phyloP scores from a whole-genome alignment of 2,888 invertebrate genomes.

The Plusia festucae region DNA sequence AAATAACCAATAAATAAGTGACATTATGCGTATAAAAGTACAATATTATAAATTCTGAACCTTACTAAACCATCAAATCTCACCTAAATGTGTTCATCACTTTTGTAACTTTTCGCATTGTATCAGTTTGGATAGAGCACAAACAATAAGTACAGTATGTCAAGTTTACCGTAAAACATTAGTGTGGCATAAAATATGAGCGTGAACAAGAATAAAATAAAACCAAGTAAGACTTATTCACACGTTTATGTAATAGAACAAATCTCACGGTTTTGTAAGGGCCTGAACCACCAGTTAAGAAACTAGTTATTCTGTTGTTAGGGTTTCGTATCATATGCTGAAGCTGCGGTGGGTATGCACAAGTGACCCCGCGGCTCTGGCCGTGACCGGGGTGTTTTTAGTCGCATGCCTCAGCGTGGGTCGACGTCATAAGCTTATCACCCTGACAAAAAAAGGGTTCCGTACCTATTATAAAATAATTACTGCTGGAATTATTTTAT shows the following conservation, averaged over 20 bases:
- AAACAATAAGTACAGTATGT: neutral
- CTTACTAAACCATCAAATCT: neutral
- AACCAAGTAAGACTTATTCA: conserved; percentile 13
- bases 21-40: no score
- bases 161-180: conserved; percentile 10
- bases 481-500: no score
- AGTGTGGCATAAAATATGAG: neutral
- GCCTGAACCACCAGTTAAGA: conserved; percentile 25
- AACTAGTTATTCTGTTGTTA: neutral
- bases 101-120: neutral
- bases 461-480: no score
- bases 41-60: no score
- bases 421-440: no score
- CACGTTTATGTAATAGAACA: conserved; percentile 26
- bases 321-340: neutral
- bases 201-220: conserved; percentile 20
- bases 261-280: conserved; percentile 35
- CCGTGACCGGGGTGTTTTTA: no score
- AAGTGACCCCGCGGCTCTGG: no score
- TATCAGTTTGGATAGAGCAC: neutral
- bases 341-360: no score
- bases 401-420: no score
- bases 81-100: neutral
- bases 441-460: no score
- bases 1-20: no score